Evolutionary conservation across 2,113 vertebrate species (phyloP), one percentile per base, ranked within the genome.

Genomic region (Microtus ochrogaster): DNA sequence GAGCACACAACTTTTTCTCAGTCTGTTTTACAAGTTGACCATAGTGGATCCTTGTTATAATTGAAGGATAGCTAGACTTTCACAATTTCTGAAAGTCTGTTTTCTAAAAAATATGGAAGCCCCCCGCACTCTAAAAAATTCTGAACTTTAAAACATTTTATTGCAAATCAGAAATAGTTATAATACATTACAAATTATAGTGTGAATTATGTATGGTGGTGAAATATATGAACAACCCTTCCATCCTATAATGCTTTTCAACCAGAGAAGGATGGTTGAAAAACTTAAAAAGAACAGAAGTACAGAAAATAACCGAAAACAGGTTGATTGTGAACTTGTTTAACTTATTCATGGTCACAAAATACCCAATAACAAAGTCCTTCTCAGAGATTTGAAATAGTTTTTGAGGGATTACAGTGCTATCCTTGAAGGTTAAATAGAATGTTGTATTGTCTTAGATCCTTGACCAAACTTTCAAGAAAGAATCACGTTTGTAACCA

Each of bases 241-340:
- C 84, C 76, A 22, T 95, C 86, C 41, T 89, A 17, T 55, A 74
- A 83, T n/a, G 24, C 83, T 83, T 95, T 94, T 73, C 30, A 94
- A 17, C 9, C 66, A 70, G 83, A 74, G 39, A 76, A 95, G 70
- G 19, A 24, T 22, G 89, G 13, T 52, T 94, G 30, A 89, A 86
- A 89, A 90, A 33, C 17, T 61, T 63, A 47, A 47, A 92, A 86
- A 72, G 92, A 41, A 4, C 39, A 81, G 58, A 89, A 96, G 89
- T 70, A 30, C 13, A 85, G 49, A 95, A 86, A 89, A 39, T 47
- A 86, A 86, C 28, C 2, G 26, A 90, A 84, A 82, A 78, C 44
- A 44, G 70, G n/a, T 89, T 72, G 82, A 36, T 58, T 14, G 68
- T 86, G 52, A 74, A 49, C 41, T 85, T 91, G 0, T 79, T 85